Evolutionary conservation across 1,140 invertebrate genomes (phyloP), one percentile per base, ranked within the genome.

Genomic region (Copidosoma floridanum): DNA sequence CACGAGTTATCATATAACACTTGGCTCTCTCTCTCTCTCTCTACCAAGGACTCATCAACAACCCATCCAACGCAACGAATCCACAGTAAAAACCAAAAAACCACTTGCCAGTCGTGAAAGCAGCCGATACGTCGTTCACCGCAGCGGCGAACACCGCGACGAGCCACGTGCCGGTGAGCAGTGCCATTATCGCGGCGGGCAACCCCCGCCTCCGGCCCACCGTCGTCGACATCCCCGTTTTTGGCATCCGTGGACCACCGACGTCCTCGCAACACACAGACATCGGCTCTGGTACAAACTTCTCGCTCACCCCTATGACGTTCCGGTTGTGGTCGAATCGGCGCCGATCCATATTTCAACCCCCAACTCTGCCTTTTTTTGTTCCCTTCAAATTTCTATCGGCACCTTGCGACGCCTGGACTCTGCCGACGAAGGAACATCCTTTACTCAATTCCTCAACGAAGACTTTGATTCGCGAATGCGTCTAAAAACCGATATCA

Each of bases 31-130:
- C 40, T 41, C 14, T 6, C 40, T 41, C 6, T 20, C 40, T 41
- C 14, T 37, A 14, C 6, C 29, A 32, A 32, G 6, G 29, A 12
- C 29, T 12, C 29, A 32, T 32, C 12, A 32, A 10, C 32, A 14
- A 37, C 32, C 32, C 32, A 14, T 8, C 32, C 8, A 37, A 7
- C 32, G 8, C 32, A 37, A 37, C n/a, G 27, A 6, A 24, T 11
- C 3, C 23, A 37, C 18, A 12, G 27, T 20, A 23, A 4, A 46
- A 18, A 20, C n/a, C n/a, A 20, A 44, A 37, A 41, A 23, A n/a
- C 40, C 12, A 35, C 46, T 76, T 69, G 74, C 76, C 76, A 27
- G 74, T 78, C 1, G 73, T 76, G 56, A 73, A 77, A 6, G 68
- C 69, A 2, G 74, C 75, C 3, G 51, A 24, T 2, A 26, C 32